A percentile compares a stretch with the other conserved stretches of the same genome.
Evolutionary conservation across 2,888 invertebrate genomes (phyloP).

Genomic region (Periphyllus acericola): DNA sequence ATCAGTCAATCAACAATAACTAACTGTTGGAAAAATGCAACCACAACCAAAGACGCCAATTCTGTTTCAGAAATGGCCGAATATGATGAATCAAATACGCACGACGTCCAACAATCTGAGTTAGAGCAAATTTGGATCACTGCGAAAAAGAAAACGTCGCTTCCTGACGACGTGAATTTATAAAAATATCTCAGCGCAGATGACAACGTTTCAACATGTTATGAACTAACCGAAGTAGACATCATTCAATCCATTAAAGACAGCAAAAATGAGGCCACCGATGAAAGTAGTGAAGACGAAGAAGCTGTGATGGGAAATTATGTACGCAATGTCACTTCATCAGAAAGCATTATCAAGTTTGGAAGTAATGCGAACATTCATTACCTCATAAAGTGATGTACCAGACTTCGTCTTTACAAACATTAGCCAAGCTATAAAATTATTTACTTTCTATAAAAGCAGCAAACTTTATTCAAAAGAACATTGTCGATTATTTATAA

Average conservation of each 20-base stretch:
- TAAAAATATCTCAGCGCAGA: too few species aligned
- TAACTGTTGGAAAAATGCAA: background rate
- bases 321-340: too few species aligned
- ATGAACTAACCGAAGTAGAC: conserved; percentile 25
- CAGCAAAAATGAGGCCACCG: conserved; percentile 21
- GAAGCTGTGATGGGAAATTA: too few species aligned
- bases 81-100: conserved; percentile 42
- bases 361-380: background rate
- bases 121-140: background rate
- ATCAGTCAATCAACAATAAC: too few species aligned
- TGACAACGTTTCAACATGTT: conserved; percentile 23
- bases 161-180: too few species aligned
- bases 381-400: conserved; percentile 35
- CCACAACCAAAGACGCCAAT: conserved; percentile 31
- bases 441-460: too few species aligned
- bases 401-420: conserved; percentile 22
- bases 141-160: too few species aligned
- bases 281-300: conserved; percentile 26
- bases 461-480: too few species aligned
- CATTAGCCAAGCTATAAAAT: conserved; percentile 12
- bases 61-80: conserved; percentile 29
- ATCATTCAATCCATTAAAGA: conserved; percentile 18
- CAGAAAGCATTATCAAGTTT: background rate
- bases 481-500: too few species aligned
- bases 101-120: background rate